Evolutionary conservation across 2,888 invertebrate genomes (phyloP), one percentile per base, ranked within the genome.

Genomic region (Plutella xylostella): DNA sequence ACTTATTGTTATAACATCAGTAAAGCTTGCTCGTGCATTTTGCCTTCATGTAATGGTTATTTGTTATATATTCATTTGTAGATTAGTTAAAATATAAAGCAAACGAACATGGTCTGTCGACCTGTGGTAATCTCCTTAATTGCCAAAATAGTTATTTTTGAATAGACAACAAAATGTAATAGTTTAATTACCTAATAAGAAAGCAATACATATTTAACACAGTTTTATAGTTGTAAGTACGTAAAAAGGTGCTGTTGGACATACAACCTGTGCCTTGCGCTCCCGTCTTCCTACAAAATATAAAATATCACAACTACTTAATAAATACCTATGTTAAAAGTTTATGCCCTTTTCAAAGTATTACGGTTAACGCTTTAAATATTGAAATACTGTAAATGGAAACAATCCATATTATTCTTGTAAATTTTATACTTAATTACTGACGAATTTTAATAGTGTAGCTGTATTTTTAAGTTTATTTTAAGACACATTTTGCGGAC

Each of bases 71-170:
- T 20, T 22, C 20, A 19, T 33, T 39, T 14, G 38, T 33, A 46
- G 37, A 15, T 47, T 50, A 37, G 48, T 45, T 46, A 46, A 56
- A 46, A 48, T 48, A 56, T 51, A 56, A 49, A 53, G 55, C 3
- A 25, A 57, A 47, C 55, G 60, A 52, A 53, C 59, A 57, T 58
- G 58, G 60, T 64, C 61, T 65, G 71, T 65, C n/a, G n/a, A 68
- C 66, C 80, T 83, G 82, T 83, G 82, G 78, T 80, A 75, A 76
- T 83, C 82, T 82, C 82, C 82, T 66, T 80, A 79, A 78, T 79
- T 82, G 82, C 82, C 82, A 83, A 83, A 82, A 78, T 82, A 79
- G 72, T 68, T 56, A 39, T 39, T 39, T 17, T 15, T 39, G 15
- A 22, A 18, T 17, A 39, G n/a, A n/a, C n/a, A n/a, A n/a, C n/a